These are phyloP conservation scores for Megalonaias nervosa DNA, from an alignment of 1,140 invertebrate genomes.

Conservation along the genomic window DNA sequence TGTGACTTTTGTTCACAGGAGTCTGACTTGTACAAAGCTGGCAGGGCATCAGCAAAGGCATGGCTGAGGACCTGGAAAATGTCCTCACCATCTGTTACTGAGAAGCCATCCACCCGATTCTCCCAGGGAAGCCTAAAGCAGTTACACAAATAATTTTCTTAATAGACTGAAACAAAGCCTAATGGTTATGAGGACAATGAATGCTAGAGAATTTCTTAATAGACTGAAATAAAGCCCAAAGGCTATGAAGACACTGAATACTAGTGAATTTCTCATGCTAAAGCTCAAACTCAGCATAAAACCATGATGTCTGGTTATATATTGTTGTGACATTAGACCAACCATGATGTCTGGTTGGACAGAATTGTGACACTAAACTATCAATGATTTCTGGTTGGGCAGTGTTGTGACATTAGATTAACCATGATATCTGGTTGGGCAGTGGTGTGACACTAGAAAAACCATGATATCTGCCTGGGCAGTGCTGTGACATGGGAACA, in stretches of 20 bases:
- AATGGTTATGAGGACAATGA: conserved; percentile 3
- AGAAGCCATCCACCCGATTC: conserved; percentile 32
- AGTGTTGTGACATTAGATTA: no score
- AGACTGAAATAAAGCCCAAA: background rate
- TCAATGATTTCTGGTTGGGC: no score
- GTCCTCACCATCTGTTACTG: conserved; percentile 63
- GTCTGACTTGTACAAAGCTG: conserved; percentile 50
- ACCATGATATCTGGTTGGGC: no score
- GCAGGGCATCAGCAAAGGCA: conserved; percentile 71
- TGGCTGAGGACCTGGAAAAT: conserved; percentile 64
- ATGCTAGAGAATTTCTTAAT: background rate
- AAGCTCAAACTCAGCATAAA: no score
- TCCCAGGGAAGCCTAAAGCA: conserved; percentile 44
- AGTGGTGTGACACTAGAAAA: no score
- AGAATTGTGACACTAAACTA: no score
- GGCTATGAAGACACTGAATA: conserved; percentile 7
- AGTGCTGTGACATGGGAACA: no score
- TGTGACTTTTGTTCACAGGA: conserved; percentile 65
- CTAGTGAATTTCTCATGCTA: background rate
- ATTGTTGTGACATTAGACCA: no score
- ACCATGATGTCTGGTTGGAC: no score
- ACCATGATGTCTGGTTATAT: no score
- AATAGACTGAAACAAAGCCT: background rate
- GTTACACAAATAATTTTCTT: background rate
- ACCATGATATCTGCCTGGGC: no score